phyloP scores from a whole-genome alignment of 2,113 vertebrate genomes.

The Sceloporus undulatus region DNA sequence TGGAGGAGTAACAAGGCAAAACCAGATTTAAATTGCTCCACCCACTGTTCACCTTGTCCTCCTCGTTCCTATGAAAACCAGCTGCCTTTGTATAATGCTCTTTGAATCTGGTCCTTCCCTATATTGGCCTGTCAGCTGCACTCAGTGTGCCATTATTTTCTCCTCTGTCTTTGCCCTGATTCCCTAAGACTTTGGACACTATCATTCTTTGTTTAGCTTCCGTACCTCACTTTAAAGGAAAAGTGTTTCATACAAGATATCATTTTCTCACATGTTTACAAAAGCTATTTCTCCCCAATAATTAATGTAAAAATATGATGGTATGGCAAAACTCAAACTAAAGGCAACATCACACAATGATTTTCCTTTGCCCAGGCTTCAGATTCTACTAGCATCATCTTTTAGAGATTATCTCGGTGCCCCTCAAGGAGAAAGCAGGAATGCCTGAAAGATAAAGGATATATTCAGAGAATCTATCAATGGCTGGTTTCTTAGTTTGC shows the following conservation, averaged over 20 bases:
- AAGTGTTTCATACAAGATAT: too few species aligned
- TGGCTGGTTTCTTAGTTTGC: not conserved
- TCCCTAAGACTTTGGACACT: not conserved
- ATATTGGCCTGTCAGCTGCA: not conserved
- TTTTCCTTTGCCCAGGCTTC: not conserved
- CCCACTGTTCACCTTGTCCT: too few species aligned
- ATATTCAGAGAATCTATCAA: not conserved
- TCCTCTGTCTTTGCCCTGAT: not conserved
- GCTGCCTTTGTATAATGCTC: too few species aligned
- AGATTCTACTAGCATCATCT: not conserved
- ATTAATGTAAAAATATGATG: not conserved
- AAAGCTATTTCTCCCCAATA: not conserved
- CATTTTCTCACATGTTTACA: not conserved
- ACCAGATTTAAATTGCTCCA: too few species aligned
- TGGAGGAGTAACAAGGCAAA: too few species aligned
- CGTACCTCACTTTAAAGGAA: not conserved
- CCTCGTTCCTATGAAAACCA: too few species aligned
- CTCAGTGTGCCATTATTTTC: not conserved
- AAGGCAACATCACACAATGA: not conserved
- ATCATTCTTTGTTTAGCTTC: not conserved
- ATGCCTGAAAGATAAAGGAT: not conserved
- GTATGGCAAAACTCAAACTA: slow-evolving; percentile 1
- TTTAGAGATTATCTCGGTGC: not conserved
- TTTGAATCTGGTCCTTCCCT: not conserved
- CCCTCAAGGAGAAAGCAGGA: not conserved